A percentile compares a stretch with the other conserved stretches of the same genome.
Conservation (phyloP, 1,140 invertebrate genomes). For the Eciton burchellii region DNA sequence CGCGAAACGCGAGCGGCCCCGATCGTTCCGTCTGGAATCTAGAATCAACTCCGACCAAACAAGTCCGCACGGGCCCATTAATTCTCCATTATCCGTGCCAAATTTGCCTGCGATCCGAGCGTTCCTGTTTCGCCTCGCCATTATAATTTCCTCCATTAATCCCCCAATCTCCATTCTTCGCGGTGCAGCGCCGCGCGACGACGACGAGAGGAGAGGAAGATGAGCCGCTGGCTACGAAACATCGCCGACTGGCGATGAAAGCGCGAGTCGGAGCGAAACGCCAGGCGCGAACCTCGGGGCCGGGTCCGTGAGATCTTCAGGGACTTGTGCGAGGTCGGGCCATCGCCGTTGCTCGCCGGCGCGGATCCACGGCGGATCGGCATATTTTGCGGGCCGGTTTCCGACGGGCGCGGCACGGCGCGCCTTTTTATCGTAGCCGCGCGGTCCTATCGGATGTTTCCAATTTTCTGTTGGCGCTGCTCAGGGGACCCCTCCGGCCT, state of each 20-base stretch:
- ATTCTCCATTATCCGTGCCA: no score
- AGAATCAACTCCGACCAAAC: no score
- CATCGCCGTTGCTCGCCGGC: slow-evolving; percentile 36
- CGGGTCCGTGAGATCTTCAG: neutral
- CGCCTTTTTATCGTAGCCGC: slow-evolving; percentile 56
- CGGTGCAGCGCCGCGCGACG: no score
- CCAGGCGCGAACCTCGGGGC: neutral
- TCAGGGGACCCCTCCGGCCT: slow-evolving; percentile 23
- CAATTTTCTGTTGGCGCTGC: slow-evolving; percentile 69
- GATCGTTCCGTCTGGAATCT: no score
- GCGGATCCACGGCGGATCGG: slow-evolving; percentile 59
- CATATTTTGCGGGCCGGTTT: slow-evolving; percentile 64
- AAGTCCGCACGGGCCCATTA: no score
- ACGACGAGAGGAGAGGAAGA: neutral
- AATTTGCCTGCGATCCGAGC: no score
- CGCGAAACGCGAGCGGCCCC: no score
- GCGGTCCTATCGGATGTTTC: slow-evolving; percentile 68
- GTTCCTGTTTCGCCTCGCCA: no score
- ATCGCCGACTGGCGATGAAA: neutral
- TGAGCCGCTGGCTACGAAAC: neutral
- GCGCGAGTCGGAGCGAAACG: neutral
- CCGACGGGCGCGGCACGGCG: slow-evolving; percentile 1
- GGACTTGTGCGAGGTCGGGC: neutral
- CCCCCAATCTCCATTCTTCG: no score
- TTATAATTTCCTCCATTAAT: no score